Evolutionary conservation across 2,113 vertebrate genomes (phyloP).

Genomic region (Xiphophorus couchianus): DNA sequence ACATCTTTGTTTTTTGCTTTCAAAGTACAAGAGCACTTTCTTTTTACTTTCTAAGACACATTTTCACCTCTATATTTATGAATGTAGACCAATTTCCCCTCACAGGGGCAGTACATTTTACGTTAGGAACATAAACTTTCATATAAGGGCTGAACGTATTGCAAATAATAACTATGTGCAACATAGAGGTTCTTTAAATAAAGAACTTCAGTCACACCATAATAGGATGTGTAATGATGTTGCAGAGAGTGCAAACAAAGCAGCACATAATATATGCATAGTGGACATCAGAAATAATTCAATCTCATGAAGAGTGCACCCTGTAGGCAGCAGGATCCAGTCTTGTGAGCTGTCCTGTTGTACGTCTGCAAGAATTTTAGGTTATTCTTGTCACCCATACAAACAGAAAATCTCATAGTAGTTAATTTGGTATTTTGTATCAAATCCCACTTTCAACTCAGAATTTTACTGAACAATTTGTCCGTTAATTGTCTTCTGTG

Average conservation of each 20-base stretch:
- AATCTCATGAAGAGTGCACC: slow-evolving; percentile 18
- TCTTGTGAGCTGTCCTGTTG: slow-evolving; percentile 15
- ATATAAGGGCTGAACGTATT: neutral
- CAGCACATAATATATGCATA: slow-evolving; percentile 11
- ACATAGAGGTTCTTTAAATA: no score
- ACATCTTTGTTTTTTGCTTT: slow-evolving; percentile 29
- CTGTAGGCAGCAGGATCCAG: neutral
- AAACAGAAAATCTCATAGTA: neutral
- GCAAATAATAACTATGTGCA: neutral
- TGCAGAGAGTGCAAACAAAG: neutral
- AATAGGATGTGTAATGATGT: neutral
- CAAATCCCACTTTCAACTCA: neutral
- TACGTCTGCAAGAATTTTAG: neutral
- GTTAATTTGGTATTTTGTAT: neutral
- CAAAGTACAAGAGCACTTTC: slow-evolving; percentile 4
- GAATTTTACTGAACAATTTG: neutral
- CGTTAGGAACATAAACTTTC: neutral
- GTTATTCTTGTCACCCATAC: neutral
- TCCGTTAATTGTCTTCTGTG: neutral
- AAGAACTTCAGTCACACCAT: neutral
- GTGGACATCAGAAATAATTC: slow-evolving; percentile 31
- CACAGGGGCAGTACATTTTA: neutral
- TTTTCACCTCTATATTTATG: slow-evolving; percentile 18
- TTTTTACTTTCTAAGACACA: slow-evolving; percentile 21
- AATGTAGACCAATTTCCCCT: neutral